phyloP scores from a whole-genome alignment of 92 coral and sea anemone species.

The Palythoa grandiflora region DNA sequence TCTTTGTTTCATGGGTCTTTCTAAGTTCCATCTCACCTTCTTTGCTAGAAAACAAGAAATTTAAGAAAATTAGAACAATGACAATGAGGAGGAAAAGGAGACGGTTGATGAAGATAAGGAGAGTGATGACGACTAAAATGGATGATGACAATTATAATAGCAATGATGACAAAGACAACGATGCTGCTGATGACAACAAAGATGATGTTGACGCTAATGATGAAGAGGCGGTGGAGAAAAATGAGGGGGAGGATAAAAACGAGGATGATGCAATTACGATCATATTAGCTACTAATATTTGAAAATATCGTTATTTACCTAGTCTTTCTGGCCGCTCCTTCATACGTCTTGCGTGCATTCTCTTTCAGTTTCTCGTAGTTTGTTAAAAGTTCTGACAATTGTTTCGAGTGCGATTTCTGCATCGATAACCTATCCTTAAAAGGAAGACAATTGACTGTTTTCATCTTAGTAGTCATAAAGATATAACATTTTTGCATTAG shows the following conservation, averaged over 20 bases:
- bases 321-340: constrained; percentile 38
- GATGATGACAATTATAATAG: too few relatives aligned
- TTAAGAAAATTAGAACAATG: too few relatives aligned
- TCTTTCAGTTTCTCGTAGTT: constrained; percentile 87
- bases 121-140: too few relatives aligned
- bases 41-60: constrained; percentile 59
- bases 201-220: too few relatives aligned
- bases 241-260: too few relatives aligned
- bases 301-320: constrained; percentile 33
- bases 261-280: background rate
- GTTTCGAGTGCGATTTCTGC: constrained; percentile 84
- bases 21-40: constrained; percentile 77
- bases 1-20: constrained; percentile 86
- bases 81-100: constrained; percentile 33
- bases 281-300: too few relatives aligned
- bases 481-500: background rate
- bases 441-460: background rate
- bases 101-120: background rate
- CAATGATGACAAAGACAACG: too few relatives aligned
- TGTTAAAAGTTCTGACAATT: constrained; percentile 84
- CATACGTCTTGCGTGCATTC: constrained; percentile 82
- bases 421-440: constrained; percentile 81
- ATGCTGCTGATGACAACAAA: background rate
- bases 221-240: background rate
- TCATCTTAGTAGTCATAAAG: background rate